phyloP scores from a whole-genome alignment of 2,888 invertebrate species.

The Epinotia nisella region DNA sequence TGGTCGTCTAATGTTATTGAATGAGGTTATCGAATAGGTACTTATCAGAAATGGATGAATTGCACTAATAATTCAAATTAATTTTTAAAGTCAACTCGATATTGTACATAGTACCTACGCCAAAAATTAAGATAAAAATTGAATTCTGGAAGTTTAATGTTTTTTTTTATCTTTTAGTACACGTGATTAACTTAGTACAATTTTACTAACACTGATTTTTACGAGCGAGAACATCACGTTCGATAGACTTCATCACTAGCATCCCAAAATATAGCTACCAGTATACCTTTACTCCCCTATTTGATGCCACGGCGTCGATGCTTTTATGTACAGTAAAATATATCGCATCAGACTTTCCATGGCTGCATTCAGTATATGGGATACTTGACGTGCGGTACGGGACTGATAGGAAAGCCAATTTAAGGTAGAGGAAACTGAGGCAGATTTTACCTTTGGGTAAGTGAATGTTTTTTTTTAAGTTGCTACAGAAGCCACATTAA shows the following conservation, averaged over 20 bases:
- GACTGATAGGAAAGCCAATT: slow-evolving; percentile 4
- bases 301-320: background rate
- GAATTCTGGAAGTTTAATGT: too few species aligned
- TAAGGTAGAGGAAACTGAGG: background rate
- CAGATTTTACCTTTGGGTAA: background rate
- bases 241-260: slow-evolving; percentile 3
- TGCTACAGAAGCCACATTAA: background rate
- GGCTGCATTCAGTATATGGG: slow-evolving; percentile 16
- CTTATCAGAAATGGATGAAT: background rate
- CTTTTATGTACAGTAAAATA: slow-evolving; percentile 15
- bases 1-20: background rate
- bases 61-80: background rate
- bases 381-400: background rate
- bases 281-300: background rate
- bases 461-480: background rate
- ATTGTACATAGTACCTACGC: too few species aligned
- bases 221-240: too few species aligned
- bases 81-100: too few species aligned
- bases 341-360: background rate
- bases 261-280: background rate
- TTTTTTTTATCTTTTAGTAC: too few species aligned
- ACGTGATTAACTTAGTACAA: too few species aligned
- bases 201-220: too few species aligned
- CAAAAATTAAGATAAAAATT: too few species aligned
- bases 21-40: background rate